These are phyloP conservation scores for Hypena proboscidalis DNA, from an alignment of 2,888 invertebrate species.

Conservation along the genomic window DNA sequence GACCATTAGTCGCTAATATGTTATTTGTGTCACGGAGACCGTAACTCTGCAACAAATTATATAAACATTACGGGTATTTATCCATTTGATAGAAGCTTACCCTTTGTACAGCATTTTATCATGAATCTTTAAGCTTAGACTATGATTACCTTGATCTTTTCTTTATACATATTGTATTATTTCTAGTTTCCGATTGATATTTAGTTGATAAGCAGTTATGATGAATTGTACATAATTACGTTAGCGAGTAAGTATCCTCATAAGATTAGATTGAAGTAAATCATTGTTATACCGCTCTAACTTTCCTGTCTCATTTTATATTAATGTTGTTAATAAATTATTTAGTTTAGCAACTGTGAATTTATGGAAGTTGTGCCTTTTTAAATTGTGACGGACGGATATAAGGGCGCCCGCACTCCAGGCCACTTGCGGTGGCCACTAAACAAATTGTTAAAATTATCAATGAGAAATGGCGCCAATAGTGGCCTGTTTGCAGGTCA, in stretches of 20 bases:
- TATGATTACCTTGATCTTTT: slow-evolving; percentile 83
- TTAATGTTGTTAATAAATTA: slow-evolving; percentile 35
- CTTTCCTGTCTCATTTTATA: slow-evolving; percentile 41
- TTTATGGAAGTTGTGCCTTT: slow-evolving; percentile 17
- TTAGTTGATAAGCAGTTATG: slow-evolving; percentile 40
- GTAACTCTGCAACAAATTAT: neutral
- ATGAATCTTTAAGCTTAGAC: slow-evolving; percentile 44
- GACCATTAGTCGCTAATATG: neutral
- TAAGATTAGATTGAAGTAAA: slow-evolving; percentile 81
- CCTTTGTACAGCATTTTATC: neutral
- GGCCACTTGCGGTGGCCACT: too few species aligned
- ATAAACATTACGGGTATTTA: too few species aligned
- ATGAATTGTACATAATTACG: slow-evolving; percentile 41
- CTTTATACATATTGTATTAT: slow-evolving; percentile 52
- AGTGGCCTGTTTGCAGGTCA: too few species aligned
- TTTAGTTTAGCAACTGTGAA: slow-evolving; percentile 22
- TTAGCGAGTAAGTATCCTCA: slow-evolving; percentile 33
- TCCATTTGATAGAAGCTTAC: neutral
- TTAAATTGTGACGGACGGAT: slow-evolving; percentile 9
- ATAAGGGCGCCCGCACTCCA: slow-evolving; percentile 12
- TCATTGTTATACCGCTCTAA: slow-evolving; percentile 67
- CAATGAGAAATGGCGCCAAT: too few species aligned
- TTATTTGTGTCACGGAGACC: neutral
- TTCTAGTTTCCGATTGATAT: slow-evolving; percentile 38
- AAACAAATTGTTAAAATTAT: too few species aligned